phyloP scores from a whole-genome alignment of 1,140 invertebrate species.

The Pseudobourletiella spinata region DNA sequence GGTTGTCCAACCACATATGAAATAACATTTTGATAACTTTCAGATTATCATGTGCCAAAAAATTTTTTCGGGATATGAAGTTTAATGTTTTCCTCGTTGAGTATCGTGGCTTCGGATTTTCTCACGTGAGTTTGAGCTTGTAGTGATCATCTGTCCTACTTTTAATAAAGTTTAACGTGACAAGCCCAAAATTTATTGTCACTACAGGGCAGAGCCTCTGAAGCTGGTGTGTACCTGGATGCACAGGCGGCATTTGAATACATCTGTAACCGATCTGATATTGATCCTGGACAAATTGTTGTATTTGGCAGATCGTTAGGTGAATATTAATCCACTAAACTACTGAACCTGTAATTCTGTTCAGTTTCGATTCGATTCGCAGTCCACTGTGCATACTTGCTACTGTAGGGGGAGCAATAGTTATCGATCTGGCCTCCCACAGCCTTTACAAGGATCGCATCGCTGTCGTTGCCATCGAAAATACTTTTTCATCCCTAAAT shows the following conservation, averaged over 20 bases:
- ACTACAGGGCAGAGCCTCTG: slow-evolving; percentile 58
- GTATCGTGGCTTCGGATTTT: slow-evolving; percentile 89
- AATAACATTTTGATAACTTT: slow-evolving; percentile 21
- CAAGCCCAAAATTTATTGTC: too few relatives aligned
- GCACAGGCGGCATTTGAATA: slow-evolving; percentile 77
- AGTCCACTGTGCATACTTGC: neutral
- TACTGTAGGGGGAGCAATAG: slow-evolving; percentile 65
- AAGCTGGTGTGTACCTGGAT: slow-evolving; percentile 77
- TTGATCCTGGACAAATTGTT: slow-evolving; percentile 73
- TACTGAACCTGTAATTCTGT: too few relatives aligned
- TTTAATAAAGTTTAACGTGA: too few relatives aligned
- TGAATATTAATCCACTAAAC: slow-evolving; percentile 37
- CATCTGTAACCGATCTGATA: slow-evolving; percentile 63
- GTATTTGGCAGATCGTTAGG: slow-evolving; percentile 85
- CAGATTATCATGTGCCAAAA: slow-evolving; percentile 63
- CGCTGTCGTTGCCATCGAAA: slow-evolving; percentile 79
- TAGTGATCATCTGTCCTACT: neutral
- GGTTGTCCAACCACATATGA: too few relatives aligned
- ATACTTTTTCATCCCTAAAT: slow-evolving; percentile 89
- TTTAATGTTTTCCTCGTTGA: slow-evolving; percentile 87
- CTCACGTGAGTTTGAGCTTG: slow-evolving; percentile 45
- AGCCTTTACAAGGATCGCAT: slow-evolving; percentile 62
- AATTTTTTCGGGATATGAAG: slow-evolving; percentile 65
- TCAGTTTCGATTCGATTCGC: neutral
- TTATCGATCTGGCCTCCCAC: slow-evolving; percentile 68